Evolutionary conservation across 2,113 vertebrate species (phyloP).

Genomic region (Eidolon helvum): DNA sequence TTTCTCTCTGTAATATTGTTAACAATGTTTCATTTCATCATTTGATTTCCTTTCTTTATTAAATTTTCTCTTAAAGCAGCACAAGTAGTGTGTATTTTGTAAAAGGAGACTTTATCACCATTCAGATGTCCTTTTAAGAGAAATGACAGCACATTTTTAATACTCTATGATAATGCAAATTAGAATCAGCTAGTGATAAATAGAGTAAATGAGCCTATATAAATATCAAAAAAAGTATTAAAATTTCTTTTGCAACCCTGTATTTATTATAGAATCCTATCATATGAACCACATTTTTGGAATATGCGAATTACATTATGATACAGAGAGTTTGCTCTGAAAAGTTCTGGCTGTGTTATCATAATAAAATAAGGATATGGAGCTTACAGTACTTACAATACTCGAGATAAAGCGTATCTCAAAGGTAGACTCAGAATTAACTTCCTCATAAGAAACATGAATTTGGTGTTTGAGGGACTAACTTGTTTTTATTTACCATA

Average conservation of each 20-base stretch:
- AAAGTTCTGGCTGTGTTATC: background rate
- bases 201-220: background rate
- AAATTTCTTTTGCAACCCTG: background rate
- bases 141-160: background rate
- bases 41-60: background rate
- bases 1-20: background rate
- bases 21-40: background rate
- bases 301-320: background rate
- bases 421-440: background rate
- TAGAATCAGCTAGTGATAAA: background rate
- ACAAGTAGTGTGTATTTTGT: background rate
- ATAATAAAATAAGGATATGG: background rate
- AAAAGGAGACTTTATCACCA: background rate
- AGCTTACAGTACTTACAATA: background rate
- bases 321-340: background rate
- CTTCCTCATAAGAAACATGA: background rate
- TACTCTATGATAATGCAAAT: background rate
- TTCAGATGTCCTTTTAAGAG: conserved; percentile 14
- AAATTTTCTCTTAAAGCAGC: background rate
- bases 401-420: background rate
- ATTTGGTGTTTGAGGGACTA: background rate
- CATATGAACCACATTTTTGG: background rate
- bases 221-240: background rate
- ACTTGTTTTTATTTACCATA: background rate
- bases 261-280: background rate